Base-by-base conservation (phyloP, 2,113 vertebrate genomes). In the Melanotaenia duboulayi region DNA sequence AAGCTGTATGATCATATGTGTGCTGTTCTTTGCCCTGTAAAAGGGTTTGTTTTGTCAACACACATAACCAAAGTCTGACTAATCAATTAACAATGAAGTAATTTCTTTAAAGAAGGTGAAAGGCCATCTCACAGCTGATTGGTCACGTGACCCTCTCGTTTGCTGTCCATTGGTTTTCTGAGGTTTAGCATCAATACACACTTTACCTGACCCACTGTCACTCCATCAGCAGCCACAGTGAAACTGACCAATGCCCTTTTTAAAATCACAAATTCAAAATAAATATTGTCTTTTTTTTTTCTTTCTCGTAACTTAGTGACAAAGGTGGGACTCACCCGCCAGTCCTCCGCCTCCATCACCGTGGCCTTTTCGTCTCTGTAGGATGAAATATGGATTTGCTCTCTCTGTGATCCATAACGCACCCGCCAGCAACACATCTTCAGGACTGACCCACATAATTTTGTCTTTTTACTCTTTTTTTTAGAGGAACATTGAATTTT, bases 311-410 rank as follows among this genome's bases (percentile, higher is more conserved):
- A 32, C 5, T 2, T 22, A 63, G 23, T 69, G 24, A 28, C 0
- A 28, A 52, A 55, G 19, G 28, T 0, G 44, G 11, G 3, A 86
- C 90, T 96, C 91, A 93, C 78, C 96, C 69, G 93, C 94, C 81
- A 95, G 95, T 57, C 97, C 96, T 79, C 96, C 97, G 44, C 96
- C 95, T 64, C 94, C 94, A 54, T 94, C 95, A 19, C 96, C 95
- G 74, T 98, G 97, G 63, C 97, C 97, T 84, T 98, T 98, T 80
- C 97, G 94, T 81, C 96, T 95, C 94, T 99, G 97, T 54, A 98
- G 95, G 85, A 99, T 95, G 94, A 99, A 99, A 83, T 97, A 99
- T 0, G 97, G 97, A 88, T 99, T 99, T 13, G 97, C 97, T 81
- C 97, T 88, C 91, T 99, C 97, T 35, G 96, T 98, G 91, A 98